These are phyloP conservation scores for Pogoniulus pusillus DNA, from an alignment of 2,797 vertebrate species.

Conservation along the genomic window DNA sequence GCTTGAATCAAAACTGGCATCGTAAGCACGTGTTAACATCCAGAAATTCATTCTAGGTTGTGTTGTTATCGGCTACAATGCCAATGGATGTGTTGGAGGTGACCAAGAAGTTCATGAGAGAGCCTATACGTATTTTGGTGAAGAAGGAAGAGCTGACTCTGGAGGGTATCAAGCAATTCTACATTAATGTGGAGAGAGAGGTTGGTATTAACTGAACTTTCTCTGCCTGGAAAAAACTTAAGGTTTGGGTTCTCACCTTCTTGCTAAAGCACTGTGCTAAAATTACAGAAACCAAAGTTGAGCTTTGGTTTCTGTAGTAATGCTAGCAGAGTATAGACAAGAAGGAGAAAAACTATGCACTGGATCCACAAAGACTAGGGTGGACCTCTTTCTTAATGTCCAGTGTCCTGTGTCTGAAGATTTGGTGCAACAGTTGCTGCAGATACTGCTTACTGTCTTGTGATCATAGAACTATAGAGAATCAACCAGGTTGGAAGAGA, in stretches of 20 bases:
- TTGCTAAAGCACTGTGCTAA: constrained; percentile 91
- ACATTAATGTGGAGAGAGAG: constrained; percentile 98
- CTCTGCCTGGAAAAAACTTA: background rate
- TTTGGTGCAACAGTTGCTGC: constrained; percentile 80
- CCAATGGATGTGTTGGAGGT: constrained; percentile 97
- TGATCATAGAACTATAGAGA: too few relatives aligned
- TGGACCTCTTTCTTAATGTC: constrained; percentile 99
- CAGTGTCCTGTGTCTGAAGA: constrained; percentile 86
- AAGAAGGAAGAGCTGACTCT: constrained; percentile 98
- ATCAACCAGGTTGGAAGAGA: too few relatives aligned
- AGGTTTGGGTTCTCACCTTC: constrained; percentile 68
- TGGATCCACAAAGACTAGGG: constrained; percentile 78
- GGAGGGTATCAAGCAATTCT: constrained; percentile 99
- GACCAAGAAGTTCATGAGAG: constrained; percentile 98
- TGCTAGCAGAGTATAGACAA: constrained; percentile 85
- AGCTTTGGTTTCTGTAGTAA: constrained; percentile 82
- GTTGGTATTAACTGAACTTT: constrained; percentile 59
- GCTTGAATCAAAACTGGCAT: constrained; percentile 71
- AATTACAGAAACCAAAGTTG: constrained; percentile 79
- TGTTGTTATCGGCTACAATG: constrained; percentile 97
- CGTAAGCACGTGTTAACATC: fast-evolving
- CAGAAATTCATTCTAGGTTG: constrained; percentile 78
- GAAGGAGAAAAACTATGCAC: constrained; percentile 85
- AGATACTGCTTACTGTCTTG: background rate
- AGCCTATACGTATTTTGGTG: constrained; percentile 96